A percentile compares a stretch with the other conserved stretches of the same genome.
These are phyloP conservation scores for Nymphalis c-album DNA, from an alignment of 2,888 invertebrate genomes.

Conservation along the genomic window DNA sequence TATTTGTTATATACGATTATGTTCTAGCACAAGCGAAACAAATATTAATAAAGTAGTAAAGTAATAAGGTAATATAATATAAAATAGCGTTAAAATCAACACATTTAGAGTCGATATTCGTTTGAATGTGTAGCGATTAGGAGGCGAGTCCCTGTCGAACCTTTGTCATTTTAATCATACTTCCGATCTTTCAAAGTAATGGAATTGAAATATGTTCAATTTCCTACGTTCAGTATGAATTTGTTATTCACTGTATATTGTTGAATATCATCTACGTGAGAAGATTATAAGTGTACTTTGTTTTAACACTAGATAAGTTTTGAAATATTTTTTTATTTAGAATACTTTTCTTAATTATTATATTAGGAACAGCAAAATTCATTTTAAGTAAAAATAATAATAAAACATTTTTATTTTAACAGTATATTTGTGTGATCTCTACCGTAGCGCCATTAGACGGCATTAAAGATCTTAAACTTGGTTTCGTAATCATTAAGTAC, in stretches of 20 bases:
- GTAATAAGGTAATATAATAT: slow-evolving; percentile 49
- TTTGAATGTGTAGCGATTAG: slow-evolving; percentile 47
- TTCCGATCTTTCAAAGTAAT: slow-evolving; percentile 80
- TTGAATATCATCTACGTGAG: slow-evolving; percentile 41
- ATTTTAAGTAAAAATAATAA: too few relatives aligned
- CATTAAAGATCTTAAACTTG: slow-evolving; percentile 34
- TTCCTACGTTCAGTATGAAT: slow-evolving; percentile 68
- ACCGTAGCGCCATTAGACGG: slow-evolving; percentile 27
- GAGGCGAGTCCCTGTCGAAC: slow-evolving; percentile 72
- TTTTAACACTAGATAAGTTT: too few relatives aligned
- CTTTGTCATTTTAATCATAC: slow-evolving; percentile 80
- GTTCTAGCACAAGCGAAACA: slow-evolving; percentile 51
- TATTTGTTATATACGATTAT: slow-evolving; percentile 36
- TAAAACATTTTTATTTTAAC: slow-evolving; percentile 14
- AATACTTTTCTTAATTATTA: too few relatives aligned
- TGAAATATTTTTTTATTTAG: too few relatives aligned
- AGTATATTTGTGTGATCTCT: slow-evolving; percentile 14
- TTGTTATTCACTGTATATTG: slow-evolving; percentile 61
- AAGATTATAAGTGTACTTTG: too few relatives aligned
- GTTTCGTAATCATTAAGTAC: slow-evolving; percentile 28
- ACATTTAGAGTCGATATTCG: slow-evolving; percentile 60
- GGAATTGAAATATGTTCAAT: slow-evolving; percentile 81
- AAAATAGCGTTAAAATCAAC: slow-evolving; percentile 48
- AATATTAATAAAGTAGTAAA: slow-evolving; percentile 65
- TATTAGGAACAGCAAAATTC: too few relatives aligned